Conservation (phyloP, 2,113 vertebrate genomes). For the Calyptomena viridis region DNA sequence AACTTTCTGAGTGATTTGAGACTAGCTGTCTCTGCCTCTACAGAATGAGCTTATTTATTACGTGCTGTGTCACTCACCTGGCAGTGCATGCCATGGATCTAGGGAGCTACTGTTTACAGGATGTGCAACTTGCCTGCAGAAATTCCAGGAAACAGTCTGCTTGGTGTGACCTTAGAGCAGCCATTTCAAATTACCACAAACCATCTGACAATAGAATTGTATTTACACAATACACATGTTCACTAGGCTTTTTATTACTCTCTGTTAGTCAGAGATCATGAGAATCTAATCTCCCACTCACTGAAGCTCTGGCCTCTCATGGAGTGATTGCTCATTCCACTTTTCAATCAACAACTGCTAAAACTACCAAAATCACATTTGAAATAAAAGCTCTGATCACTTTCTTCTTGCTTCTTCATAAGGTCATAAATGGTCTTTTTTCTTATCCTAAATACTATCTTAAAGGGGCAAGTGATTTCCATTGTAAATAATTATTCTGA, state of each 20-base stretch:
- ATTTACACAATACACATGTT: background rate
- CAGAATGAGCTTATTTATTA: background rate
- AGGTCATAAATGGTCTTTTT: background rate
- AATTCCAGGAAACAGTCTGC: conserved; percentile 35
- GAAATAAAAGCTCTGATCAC: background rate
- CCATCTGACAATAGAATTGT: background rate
- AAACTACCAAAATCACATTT: background rate
- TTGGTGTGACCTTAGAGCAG: conserved; percentile 22
- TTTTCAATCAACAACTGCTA: conserved; percentile 3
- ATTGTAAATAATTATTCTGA: background rate
- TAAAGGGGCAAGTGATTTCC: background rate
- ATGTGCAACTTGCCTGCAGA: conserved; percentile 15
- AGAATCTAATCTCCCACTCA: background rate
- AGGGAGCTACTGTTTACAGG: conserved; percentile 31
- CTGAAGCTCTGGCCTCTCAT: background rate
- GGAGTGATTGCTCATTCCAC: background rate
- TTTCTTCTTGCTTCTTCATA: background rate
- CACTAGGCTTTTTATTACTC: background rate
- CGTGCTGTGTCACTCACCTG: background rate
- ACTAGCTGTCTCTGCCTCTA: background rate
- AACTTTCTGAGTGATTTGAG: background rate
- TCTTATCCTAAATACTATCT: background rate
- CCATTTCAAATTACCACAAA: conserved; percentile 10
- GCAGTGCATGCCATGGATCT: background rate
- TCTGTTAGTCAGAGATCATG: background rate